Evolutionary conservation across 2,797 vertebrate species (phyloP).

Genomic region (Squalus acanthias): DNA sequence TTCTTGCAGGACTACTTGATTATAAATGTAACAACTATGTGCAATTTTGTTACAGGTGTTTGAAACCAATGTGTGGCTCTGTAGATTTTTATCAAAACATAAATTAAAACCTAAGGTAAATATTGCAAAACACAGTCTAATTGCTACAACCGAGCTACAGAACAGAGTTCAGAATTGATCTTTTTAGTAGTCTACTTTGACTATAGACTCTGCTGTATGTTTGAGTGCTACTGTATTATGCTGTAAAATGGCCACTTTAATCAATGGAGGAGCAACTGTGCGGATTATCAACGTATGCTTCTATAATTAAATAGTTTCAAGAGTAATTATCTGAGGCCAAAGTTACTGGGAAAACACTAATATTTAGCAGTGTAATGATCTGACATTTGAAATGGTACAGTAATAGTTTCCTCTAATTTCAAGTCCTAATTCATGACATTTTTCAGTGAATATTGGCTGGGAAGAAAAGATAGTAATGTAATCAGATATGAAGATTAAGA

Average conservation of each 20-base stretch:
- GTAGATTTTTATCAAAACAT: not conserved
- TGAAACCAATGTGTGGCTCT: not conserved
- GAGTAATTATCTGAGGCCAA: not conserved
- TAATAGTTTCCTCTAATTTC: not conserved
- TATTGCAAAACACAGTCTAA: not conserved
- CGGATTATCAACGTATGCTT: not conserved
- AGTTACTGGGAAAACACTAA: not conserved
- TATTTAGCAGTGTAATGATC: not conserved
- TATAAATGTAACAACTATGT: not conserved
- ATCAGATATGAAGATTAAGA: not conserved
- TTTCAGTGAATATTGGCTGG: not conserved
- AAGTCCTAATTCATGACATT: not conserved
- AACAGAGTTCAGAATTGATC: not conserved
- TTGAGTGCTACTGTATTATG: not conserved
- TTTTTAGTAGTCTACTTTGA: not conserved
- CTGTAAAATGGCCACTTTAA: not conserved
- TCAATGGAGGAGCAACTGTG: not conserved
- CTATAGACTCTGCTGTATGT: not conserved
- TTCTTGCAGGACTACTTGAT: not conserved
- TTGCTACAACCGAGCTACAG: not conserved
- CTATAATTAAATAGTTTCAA: not conserved
- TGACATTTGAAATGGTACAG: not conserved
- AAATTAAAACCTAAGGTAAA: not conserved
- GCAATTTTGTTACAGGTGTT: not conserved
- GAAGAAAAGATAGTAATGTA: not conserved